Base-by-base conservation (phyloP, 64 coral and sea anemone genomes). In the Orbicella faveolata region DNA sequence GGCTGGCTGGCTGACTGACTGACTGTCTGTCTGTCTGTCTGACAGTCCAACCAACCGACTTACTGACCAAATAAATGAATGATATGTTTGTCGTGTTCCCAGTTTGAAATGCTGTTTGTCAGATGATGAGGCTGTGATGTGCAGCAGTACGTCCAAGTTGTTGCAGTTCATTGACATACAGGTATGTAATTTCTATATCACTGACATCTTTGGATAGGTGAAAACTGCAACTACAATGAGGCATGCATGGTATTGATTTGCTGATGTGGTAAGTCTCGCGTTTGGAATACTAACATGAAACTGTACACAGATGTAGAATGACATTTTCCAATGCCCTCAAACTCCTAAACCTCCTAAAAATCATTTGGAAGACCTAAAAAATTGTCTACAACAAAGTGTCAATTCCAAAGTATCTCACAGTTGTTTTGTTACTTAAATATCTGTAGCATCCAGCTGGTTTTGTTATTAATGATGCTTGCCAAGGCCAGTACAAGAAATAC, bases 381-480 rank as follows among this genome's bases (percentile, higher is more conserved):
- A 59, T 15, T 59, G 15, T 59, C 6, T 16, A 59, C 2, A 59
- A 12, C 55, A 48, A 48, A 48, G 2, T 48, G 44, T 48, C 44
- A 48, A 6, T 48, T 48, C 3, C 44, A 48, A 48, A 48, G 44
- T 48, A 48, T 48, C 21, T 70, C 20, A 70, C 20, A 20, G 23
- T 20, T 70, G 8, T 70, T 70, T 23, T 66, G 11, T 34, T 65
- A 41, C 9, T 15, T 34, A 1, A 37, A 61, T 17, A 23, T 26
- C 65, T 72, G 3, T 73, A 99, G 97, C 97, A 99, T 84, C 94
- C 97, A 73, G 91, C 91, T 76, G 88, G 94, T 44, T 99, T 86
- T 88, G 75, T 99, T 8, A 93, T 99, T 77, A 99, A 99, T 89
- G 91, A 95, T 81, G 89, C 85, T 73, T 99, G 97, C 74, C 90